phyloP scores from a whole-genome alignment of 2,113 vertebrate species.

The Ginglymostoma cirratum region DNA sequence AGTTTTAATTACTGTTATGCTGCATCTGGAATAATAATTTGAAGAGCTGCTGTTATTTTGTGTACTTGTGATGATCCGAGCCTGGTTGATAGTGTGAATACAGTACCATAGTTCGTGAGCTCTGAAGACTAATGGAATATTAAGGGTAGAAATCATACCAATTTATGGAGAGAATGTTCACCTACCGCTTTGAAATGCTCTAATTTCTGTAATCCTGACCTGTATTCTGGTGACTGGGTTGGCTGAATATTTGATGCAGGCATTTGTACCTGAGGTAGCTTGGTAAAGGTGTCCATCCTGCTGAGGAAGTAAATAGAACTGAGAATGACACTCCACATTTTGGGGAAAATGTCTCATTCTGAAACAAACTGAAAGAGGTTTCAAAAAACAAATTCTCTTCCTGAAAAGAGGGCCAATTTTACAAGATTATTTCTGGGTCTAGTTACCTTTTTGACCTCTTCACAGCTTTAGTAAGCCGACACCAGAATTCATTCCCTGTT shows the following conservation, averaged over 20 bases:
- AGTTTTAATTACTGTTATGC: neutral
- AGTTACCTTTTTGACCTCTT: neutral
- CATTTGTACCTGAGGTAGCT: neutral
- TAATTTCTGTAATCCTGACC: neutral
- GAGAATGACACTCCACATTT: neutral
- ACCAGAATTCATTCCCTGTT: neutral
- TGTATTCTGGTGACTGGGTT: neutral
- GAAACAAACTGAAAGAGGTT: neutral
- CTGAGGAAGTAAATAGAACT: neutral
- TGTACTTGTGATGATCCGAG: neutral
- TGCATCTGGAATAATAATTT: neutral
- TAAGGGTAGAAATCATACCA: neutral
- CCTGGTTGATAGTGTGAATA: neutral
- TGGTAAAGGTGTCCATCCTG: neutral
- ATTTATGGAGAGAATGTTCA: neutral
- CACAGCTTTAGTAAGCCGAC: neutral
- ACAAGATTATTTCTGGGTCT: neutral
- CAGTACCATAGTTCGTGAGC: too few species aligned
- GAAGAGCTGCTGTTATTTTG: neutral
- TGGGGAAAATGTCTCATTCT: neutral
- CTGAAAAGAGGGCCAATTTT: neutral
- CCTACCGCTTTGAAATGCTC: neutral
- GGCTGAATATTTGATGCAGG: neutral
- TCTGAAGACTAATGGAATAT: neutral
- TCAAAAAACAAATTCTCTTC: neutral